Evolutionary conservation across 53 echinoderm and acorn worm species (phyloP).

Genomic region (Holothuria scabra): DNA sequence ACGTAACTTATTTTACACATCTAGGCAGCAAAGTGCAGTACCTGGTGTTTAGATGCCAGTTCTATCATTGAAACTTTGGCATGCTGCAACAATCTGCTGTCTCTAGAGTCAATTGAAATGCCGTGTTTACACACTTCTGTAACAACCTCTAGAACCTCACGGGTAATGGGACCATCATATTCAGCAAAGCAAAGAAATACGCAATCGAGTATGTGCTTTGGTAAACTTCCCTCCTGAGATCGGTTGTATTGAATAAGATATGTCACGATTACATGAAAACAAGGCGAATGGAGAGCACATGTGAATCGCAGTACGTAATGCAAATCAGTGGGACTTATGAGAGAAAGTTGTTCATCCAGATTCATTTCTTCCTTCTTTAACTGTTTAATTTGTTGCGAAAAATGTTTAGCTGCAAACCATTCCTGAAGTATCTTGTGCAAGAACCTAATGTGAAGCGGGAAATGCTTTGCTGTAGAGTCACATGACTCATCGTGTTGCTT

Average conservation of each 20-base stretch:
- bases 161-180: background rate
- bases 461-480: background rate
- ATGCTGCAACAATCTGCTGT: background rate
- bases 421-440: background rate
- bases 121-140: conserved; percentile 25
- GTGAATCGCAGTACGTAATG: conserved; percentile 9
- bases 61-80: conserved; percentile 3
- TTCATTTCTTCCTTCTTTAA: background rate
- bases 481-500: background rate
- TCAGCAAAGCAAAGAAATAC: conserved; percentile 14
- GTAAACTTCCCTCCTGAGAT: background rate
- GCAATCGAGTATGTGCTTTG: background rate
- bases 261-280: background rate
- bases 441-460: background rate
- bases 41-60: background rate
- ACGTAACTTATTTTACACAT: no score
- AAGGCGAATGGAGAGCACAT: background rate
- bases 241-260: background rate
- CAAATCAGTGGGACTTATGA: background rate
- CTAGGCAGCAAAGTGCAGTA: background rate
- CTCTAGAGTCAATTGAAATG: conserved; percentile 2
- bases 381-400: background rate
- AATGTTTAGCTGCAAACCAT: conserved; percentile 17
- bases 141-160: conserved; percentile 3
- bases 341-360: background rate